Evolutionary conservation across 2,888 invertebrate species (phyloP).

Genomic region (Nymphalis urticae): DNA sequence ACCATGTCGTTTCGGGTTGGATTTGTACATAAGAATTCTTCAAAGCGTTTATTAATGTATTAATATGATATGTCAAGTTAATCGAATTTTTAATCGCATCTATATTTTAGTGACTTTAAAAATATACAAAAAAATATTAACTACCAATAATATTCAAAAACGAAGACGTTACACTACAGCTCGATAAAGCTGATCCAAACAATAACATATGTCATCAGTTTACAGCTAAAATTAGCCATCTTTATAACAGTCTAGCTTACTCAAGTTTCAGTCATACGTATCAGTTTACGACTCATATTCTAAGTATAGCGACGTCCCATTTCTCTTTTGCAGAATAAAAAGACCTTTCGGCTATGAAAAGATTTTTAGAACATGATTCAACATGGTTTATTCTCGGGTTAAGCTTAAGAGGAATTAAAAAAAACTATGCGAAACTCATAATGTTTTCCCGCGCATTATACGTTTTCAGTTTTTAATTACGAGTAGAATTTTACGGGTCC

Average conservation of each 20-base stretch:
- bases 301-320: conserved; percentile 33
- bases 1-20: too few relatives aligned
- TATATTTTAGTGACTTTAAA: too few relatives aligned
- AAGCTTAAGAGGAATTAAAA: conserved; percentile 1
- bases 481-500: conserved; percentile 3
- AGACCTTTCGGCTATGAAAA: conserved; percentile 16
- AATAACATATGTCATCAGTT: conserved; percentile 28
- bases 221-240: conserved; percentile 30
- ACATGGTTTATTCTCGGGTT: conserved; percentile 5
- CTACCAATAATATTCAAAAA: too few relatives aligned
- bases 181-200: not conserved
- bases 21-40: too few relatives aligned
- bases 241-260: conserved; percentile 35
- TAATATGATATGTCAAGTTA: too few relatives aligned
- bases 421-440: conserved; percentile 4
- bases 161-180: not conserved
- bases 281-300: conserved; percentile 38
- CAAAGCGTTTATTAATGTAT: too few relatives aligned
- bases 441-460: conserved; percentile 3
- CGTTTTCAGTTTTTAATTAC: not conserved
- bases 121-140: too few relatives aligned
- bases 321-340: conserved; percentile 29
- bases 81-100: too few relatives aligned
- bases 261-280: conserved; percentile 37
- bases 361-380: conserved; percentile 26